Percentiles rank a stretch among this genome's conserved stretches.
Conservation (phyloP, 2,113 vertebrate species). For the Pelecanus crispus region DNA sequence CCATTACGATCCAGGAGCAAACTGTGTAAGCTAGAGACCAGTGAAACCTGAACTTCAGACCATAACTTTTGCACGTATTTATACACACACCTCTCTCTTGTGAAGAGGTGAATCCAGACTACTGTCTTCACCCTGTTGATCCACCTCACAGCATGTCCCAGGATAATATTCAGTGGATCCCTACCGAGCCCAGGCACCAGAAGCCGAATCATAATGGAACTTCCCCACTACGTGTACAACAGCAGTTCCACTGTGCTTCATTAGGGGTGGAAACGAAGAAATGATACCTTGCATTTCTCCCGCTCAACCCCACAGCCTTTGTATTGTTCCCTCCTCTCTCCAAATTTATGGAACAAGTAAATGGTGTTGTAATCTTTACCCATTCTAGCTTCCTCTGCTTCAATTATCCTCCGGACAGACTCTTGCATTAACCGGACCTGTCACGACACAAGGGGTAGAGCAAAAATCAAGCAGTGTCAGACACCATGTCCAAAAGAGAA, state of each 20-base stretch:
- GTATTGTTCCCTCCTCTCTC: background rate
- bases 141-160: background rate
- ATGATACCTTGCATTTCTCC: background rate
- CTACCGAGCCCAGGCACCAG: background rate
- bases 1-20: background rate
- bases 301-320: background rate
- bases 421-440: constrained; percentile 98
- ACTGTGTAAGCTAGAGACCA: background rate
- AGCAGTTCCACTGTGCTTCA: background rate
- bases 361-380: constrained; percentile 71
- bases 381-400: constrained; percentile 93
- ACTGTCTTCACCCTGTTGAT: background rate
- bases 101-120: background rate
- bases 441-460: background rate
- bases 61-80: background rate
- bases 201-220: background rate
- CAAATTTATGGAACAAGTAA: background rate
- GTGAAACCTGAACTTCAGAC: background rate
- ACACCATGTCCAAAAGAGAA: background rate
- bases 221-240: accelerated
- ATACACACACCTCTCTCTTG: background rate
- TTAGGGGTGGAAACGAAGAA: background rate
- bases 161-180: background rate
- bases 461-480: background rate
- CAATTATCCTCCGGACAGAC: constrained; percentile 94